Conservation (phyloP, 2,797 vertebrate genomes). For the Iguana delicatissima region DNA sequence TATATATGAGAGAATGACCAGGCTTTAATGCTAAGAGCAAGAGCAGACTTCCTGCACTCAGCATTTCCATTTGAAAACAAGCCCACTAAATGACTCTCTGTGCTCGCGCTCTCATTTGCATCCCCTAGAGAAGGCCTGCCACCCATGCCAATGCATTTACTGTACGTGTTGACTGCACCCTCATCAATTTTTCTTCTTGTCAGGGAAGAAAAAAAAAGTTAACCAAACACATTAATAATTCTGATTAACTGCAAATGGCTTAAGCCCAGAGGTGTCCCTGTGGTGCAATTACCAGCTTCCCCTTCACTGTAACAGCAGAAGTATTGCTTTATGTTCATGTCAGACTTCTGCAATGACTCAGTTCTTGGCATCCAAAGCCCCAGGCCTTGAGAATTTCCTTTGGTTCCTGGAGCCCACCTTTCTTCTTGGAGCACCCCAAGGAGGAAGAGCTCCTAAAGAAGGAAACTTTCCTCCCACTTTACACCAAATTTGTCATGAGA, state of each 20-base stretch:
- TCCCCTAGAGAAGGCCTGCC: slow-evolving; percentile 35
- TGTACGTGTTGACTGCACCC: slow-evolving; percentile 43
- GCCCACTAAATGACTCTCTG: slow-evolving; percentile 63
- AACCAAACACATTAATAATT: slow-evolving; percentile 73
- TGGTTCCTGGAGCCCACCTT: neutral
- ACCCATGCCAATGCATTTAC: slow-evolving; percentile 53
- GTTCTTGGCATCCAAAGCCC: slow-evolving; percentile 21
- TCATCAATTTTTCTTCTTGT: slow-evolving; percentile 67
- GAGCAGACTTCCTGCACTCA: slow-evolving; percentile 66
- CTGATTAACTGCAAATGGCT: slow-evolving; percentile 68
- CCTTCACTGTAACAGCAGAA: slow-evolving; percentile 30
- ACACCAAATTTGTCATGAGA: neutral
- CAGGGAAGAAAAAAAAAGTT: slow-evolving; percentile 69
- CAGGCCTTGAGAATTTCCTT: neutral
- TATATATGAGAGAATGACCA: slow-evolving; percentile 39
- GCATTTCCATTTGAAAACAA: slow-evolving; percentile 69
- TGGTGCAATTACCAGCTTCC: slow-evolving; percentile 47
- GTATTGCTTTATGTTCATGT: slow-evolving; percentile 42
- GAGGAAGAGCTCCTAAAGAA: neutral
- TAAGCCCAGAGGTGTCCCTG: slow-evolving; percentile 45
- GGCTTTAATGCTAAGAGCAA: slow-evolving; percentile 58
- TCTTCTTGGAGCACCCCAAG: neutral
- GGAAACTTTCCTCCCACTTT: neutral
- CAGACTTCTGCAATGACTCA: slow-evolving; percentile 44
- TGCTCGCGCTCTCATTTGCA: slow-evolving; percentile 16